Conservation (phyloP, 2,888 invertebrate species). For the Ligdia adustata region DNA sequence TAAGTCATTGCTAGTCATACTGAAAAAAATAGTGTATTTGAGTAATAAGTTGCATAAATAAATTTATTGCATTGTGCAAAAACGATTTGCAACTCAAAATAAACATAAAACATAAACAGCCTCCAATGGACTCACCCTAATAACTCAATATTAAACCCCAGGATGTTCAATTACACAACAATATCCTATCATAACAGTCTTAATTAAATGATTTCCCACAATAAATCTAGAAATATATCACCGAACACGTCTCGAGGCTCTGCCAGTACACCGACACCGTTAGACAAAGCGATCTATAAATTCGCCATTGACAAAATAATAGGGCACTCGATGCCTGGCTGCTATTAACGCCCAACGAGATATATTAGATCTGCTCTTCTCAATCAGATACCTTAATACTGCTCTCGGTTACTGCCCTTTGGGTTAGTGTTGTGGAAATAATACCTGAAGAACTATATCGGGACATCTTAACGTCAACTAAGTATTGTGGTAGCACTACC, state of each 20-base stretch:
- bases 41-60: no score
- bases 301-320: constrained; percentile 82
- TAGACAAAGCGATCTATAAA: constrained; percentile 75
- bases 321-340: constrained; percentile 73
- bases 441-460: constrained; percentile 11
- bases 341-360: constrained; percentile 82
- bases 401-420: neutral
- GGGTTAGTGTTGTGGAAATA: neutral
- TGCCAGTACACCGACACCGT: constrained; percentile 60
- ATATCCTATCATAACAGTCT: constrained; percentile 10
- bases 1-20: no score
- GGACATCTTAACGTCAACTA: constrained; percentile 15
- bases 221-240: constrained; percentile 34
- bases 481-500: no score
- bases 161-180: constrained; percentile 16
- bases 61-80: no score
- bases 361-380: constrained; percentile 77
- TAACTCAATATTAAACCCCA: no score
- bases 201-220: constrained; percentile 39
- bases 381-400: constrained; percentile 82
- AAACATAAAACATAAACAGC: neutral
- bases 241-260: constrained; percentile 29
- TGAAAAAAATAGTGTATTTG: no score
- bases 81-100: no score
- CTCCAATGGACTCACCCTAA: neutral